A percentile compares a stretch with the other conserved stretches of the same genome.
Evolutionary conservation across 2,113 vertebrate species (phyloP).

Genomic region (Guaruba guarouba): DNA sequence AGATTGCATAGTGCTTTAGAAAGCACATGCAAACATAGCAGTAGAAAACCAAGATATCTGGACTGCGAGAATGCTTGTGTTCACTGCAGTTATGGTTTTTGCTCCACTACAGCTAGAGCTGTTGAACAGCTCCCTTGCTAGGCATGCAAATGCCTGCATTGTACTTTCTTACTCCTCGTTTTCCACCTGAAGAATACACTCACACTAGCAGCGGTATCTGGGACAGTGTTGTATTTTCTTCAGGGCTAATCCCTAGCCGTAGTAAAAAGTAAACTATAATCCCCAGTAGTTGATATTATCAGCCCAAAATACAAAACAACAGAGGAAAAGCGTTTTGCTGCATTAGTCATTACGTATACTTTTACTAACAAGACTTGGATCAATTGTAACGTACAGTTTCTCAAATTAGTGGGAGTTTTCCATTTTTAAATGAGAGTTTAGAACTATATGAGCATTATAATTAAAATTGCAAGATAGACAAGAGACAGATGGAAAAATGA

Average conservation of each 20-base stretch:
- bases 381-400: not conserved
- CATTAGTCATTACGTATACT: not conserved
- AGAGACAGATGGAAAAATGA: not conserved
- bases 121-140: not conserved
- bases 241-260: not conserved
- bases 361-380: not conserved
- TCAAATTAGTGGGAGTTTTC: not conserved
- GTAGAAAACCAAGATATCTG: not conserved
- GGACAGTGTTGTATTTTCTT: not conserved
- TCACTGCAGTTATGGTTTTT: not conserved
- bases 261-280: not conserved
- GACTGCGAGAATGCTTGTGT: not conserved
- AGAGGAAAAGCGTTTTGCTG: not conserved
- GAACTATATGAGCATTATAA: not conserved
- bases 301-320: not conserved
- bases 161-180: not conserved
- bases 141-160: not conserved
- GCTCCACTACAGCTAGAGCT: not conserved
- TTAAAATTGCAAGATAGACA: not conserved
- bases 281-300: not conserved
- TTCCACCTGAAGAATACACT: not conserved
- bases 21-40: rapidly evolving
- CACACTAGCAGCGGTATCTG: not conserved
- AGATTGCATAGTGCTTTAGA: not conserved
- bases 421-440: not conserved